These are phyloP conservation scores for Gulo gulo DNA, from an alignment of 2,113 vertebrate genomes.

Conservation along the genomic window DNA sequence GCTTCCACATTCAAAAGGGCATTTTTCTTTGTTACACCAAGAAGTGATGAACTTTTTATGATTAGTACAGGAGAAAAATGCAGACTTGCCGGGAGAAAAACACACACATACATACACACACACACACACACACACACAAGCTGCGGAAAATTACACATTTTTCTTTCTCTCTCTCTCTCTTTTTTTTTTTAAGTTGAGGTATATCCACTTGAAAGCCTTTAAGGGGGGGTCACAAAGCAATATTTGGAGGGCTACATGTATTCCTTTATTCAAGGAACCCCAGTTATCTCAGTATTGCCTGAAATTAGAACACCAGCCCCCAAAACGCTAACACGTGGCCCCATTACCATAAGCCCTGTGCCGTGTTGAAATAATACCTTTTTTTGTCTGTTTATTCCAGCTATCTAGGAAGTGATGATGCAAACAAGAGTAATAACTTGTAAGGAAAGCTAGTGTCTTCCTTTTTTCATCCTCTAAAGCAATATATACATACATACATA, in stretches of 20 bases:
- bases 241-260: neutral
- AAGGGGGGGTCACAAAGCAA: neutral
- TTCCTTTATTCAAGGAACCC: constrained; percentile 35
- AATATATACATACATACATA: neutral
- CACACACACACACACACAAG: neutral
- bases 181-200: neutral
- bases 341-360: neutral
- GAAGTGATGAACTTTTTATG: constrained; percentile 78
- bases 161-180: neutral
- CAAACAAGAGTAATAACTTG: constrained; percentile 54
- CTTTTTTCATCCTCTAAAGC: neutral
- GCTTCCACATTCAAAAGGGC: constrained; percentile 75
- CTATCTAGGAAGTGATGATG: constrained; percentile 33
- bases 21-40: constrained; percentile 76
- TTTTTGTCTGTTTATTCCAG: constrained; percentile 30
- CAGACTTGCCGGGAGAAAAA: neutral
- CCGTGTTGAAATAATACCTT: constrained; percentile 36
- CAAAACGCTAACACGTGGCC: neutral
- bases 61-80: constrained; percentile 59
- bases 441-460: constrained; percentile 60
- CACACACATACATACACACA: neutral
- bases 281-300: neutral
- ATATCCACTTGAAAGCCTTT: constrained; percentile 40
- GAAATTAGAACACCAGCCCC: neutral
- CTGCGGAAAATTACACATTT: constrained; percentile 42